Percentiles rank a stretch among this genome's conserved stretches.
phyloP scores from a whole-genome alignment of 2,113 vertebrate species.

The Nothocercus julius region DNA sequence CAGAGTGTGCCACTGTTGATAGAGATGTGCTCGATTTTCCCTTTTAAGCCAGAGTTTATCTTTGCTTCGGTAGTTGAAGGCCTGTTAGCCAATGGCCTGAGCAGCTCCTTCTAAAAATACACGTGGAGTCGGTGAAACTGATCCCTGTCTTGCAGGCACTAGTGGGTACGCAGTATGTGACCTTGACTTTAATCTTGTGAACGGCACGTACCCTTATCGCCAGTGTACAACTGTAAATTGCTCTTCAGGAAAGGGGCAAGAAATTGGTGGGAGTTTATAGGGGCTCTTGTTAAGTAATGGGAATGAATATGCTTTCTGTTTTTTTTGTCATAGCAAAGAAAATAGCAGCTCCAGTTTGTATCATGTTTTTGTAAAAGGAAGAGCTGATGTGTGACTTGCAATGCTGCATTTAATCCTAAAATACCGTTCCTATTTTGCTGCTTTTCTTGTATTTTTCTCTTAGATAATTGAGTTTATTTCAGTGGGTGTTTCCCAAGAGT shows the following conservation, averaged over 20 bases:
- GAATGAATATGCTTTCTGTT: slow-evolving; percentile 44
- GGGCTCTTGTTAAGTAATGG: slow-evolving; percentile 41
- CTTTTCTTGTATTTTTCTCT: background rate
- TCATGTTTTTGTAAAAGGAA: background rate
- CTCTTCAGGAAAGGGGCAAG: slow-evolving; percentile 8
- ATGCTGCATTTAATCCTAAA: background rate
- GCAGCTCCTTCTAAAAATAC: slow-evolving; percentile 58
- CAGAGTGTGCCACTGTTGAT: background rate
- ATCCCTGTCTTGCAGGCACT: slow-evolving; percentile 28
- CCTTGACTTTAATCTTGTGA: slow-evolving; percentile 59
- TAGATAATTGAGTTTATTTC: background rate
- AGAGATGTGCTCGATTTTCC: background rate
- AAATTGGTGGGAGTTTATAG: background rate
- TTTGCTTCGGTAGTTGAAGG: background rate
- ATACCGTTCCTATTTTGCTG: background rate
- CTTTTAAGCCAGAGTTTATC: slow-evolving; percentile 40
- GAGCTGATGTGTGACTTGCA: background rate
- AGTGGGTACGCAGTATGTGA: background rate
- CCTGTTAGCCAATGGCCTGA: slow-evolving; percentile 5
- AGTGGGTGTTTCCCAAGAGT: background rate
- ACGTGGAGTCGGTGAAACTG: slow-evolving; percentile 4
- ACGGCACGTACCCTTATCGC: background rate
- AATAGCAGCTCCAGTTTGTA: background rate
- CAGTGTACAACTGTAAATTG: slow-evolving; percentile 16
- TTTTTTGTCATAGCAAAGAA: slow-evolving; percentile 32